phyloP scores from a whole-genome alignment of 1,140 invertebrate species.

The Leptinotarsa undecemlineata region DNA sequence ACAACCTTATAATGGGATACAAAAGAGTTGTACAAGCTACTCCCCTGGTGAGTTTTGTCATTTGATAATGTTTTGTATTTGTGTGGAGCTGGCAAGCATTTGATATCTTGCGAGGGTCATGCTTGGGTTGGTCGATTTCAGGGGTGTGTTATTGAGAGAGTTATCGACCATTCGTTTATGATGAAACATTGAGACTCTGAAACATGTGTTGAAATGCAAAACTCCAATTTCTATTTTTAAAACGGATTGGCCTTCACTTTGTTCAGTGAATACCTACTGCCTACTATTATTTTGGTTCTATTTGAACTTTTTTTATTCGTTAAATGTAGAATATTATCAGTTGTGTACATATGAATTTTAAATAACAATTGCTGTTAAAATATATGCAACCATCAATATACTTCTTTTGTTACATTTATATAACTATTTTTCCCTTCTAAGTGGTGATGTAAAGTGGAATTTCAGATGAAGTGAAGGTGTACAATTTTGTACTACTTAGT shows the following conservation, averaged over 20 bases:
- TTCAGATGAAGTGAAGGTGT: too few relatives aligned
- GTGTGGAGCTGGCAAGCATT: background rate
- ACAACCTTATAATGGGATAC: constrained; percentile 31
- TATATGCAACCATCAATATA: too few relatives aligned
- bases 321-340: background rate
- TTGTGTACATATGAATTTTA: too few relatives aligned
- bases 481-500: too few relatives aligned
- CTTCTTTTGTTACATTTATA: too few relatives aligned
- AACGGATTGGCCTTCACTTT: background rate
- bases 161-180: constrained; percentile 13
- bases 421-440: too few relatives aligned
- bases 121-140: constrained; percentile 3
- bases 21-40: constrained; percentile 34
- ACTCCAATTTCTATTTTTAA: constrained; percentile 2
- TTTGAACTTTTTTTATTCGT: background rate
- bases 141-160: constrained; percentile 6
- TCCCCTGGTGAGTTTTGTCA: constrained; percentile 32
- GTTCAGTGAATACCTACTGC: background rate
- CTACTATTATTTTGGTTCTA: background rate
- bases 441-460: too few relatives aligned
- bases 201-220: background rate
- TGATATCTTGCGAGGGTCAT: background rate
- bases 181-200: background rate
- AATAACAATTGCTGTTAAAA: too few relatives aligned
- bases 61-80: background rate